phyloP scores from a whole-genome alignment of 2,888 invertebrate species.

The Hirudinaria manillensis region DNA sequence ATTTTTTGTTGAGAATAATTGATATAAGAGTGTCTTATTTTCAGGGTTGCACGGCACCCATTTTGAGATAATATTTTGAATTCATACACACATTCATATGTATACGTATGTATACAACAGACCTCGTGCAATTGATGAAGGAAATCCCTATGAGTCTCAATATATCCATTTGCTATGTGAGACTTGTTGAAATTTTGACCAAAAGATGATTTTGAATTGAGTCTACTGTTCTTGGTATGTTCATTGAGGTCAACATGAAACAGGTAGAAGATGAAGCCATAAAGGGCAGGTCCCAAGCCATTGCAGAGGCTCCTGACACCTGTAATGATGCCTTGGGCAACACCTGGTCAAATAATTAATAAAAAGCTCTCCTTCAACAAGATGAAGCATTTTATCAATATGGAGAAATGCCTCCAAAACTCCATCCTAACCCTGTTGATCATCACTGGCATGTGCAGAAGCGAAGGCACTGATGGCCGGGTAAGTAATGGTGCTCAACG shows the following conservation, averaged over 20 bases:
- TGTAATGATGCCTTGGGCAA: conserved; percentile 87
- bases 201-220: background rate
- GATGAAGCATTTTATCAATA: background rate
- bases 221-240: background rate
- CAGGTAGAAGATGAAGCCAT: conserved; percentile 93
- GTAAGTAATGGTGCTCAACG: conserved; percentile 91
- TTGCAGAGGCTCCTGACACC: conserved; percentile 96
- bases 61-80: no score
- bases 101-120: no score
- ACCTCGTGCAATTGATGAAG: conserved; percentile 21
- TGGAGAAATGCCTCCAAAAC: background rate
- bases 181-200: background rate
- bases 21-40: no score
- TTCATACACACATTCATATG: no score
- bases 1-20: no score
- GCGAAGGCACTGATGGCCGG: conserved; percentile 98
- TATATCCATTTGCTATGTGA: background rate
- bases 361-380: background rate
- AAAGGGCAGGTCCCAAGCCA: conserved; percentile 95
- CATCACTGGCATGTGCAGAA: conserved; percentile 92
- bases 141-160: background rate
- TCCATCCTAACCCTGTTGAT: conserved; percentile 72
- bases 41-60: no score
- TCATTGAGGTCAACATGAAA: conserved; percentile 95
- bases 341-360: conserved; percentile 44